Percentiles rank a stretch among this genome's conserved stretches.
Conservation (phyloP, 1,140 invertebrate species). For the Aporrectodea caliginosa region DNA sequence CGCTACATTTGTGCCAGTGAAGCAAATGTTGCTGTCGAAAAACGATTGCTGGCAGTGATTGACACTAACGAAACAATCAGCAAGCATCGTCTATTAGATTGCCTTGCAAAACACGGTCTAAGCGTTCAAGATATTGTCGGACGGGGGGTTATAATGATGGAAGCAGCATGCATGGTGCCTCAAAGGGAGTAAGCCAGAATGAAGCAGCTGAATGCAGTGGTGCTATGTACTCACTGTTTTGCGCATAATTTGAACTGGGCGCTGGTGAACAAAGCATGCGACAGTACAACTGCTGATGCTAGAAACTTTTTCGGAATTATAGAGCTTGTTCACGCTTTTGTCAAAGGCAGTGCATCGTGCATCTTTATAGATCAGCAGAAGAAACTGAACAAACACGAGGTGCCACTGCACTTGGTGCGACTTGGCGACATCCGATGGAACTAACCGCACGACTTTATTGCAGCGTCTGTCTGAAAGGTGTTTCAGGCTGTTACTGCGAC, state of each 20-base stretch:
- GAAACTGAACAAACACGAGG: neutral
- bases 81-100: neutral
- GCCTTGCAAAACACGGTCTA: neutral
- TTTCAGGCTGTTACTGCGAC: neutral
- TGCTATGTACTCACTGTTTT: neutral
- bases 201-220: neutral
- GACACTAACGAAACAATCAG: neutral
- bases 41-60: neutral
- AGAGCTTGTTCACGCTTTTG: neutral
- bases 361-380: neutral
- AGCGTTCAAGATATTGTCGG: neutral
- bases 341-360: neutral
- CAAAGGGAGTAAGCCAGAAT: neutral
- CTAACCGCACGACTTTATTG: neutral
- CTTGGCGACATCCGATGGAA: neutral
- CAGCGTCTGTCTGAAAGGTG: neutral
- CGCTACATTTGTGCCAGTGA: too few relatives aligned
- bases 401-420: neutral
- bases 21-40: neutral
- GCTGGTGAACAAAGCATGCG: neutral
- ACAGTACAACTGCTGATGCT: neutral
- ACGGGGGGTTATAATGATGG: neutral
- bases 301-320: neutral
- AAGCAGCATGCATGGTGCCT: neutral
- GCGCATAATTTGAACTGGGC: neutral